Conservation (phyloP, 2,113 vertebrate species). For the Turnix velox region DNA sequence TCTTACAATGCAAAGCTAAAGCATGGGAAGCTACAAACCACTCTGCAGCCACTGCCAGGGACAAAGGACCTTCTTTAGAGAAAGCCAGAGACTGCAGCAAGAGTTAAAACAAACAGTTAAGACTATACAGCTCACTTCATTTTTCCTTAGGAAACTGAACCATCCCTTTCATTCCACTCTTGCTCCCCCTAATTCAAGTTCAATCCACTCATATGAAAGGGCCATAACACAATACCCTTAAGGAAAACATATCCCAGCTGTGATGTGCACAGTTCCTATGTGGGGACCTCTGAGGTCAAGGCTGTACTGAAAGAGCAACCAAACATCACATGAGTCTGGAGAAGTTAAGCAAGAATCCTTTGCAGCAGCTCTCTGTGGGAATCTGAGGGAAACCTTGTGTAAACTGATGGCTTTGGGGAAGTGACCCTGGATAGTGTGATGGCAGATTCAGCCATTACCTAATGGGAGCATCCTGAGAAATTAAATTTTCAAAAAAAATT, state of each 20-base stretch:
- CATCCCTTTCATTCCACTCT: slow-evolving; percentile 39
- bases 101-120: slow-evolving; percentile 36
- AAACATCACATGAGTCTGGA: neutral
- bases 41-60: slow-evolving; percentile 5
- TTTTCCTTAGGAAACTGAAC: slow-evolving; percentile 48
- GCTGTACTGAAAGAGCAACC: slow-evolving; percentile 18
- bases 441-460: neutral
- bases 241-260: slow-evolving; percentile 25
- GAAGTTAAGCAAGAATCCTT: slow-evolving; percentile 8
- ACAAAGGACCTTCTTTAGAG: slow-evolving; percentile 14
- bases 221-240: slow-evolving; percentile 17
- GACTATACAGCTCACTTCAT: slow-evolving; percentile 23
- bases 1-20: neutral
- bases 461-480: neutral
- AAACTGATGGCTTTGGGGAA: slow-evolving; percentile 5
- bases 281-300: slow-evolving; percentile 38
- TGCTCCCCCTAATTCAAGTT: slow-evolving; percentile 37
- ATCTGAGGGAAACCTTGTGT: neutral
- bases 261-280: neutral
- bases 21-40: slow-evolving; percentile 38
- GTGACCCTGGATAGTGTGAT: neutral
- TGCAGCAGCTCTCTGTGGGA: neutral
- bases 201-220: slow-evolving; percentile 33
- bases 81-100: neutral
- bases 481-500: neutral